Conservation (phyloP, 1,140 invertebrate genomes). For the Leptinotarsa texana region DNA sequence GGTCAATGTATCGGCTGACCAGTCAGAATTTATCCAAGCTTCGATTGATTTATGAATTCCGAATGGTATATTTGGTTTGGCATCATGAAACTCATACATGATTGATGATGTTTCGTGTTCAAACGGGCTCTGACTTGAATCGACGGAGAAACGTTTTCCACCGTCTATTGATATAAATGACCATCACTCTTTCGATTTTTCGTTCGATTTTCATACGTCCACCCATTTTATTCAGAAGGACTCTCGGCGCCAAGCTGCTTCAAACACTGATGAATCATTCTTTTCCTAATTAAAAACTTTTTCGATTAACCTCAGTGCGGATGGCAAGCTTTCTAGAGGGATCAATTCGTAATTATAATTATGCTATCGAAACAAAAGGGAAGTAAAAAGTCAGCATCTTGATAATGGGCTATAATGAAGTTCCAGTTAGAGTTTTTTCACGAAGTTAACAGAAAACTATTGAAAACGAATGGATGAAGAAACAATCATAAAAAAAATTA, state of each 20-base stretch:
- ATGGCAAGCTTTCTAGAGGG: neutral
- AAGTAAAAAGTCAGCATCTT: no score
- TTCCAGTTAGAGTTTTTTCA: no score
- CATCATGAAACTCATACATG: slow-evolving; percentile 18
- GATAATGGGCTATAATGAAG: no score
- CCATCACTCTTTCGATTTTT: neutral
- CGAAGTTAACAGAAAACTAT: no score
- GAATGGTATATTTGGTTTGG: slow-evolving; percentile 17
- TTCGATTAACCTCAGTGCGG: neutral
- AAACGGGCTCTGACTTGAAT: slow-evolving; percentile 7
- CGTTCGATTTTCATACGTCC: neutral
- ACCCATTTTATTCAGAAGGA: neutral
- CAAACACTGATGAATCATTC: neutral
- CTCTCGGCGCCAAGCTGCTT: neutral
- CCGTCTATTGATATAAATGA: slow-evolving; percentile 17
- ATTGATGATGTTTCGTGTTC: slow-evolving; percentile 13
- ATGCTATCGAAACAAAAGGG: no score
- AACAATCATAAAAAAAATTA: no score
- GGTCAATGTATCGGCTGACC: neutral
- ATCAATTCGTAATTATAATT: no score
- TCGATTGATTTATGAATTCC: slow-evolving; percentile 14
- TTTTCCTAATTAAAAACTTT: neutral
- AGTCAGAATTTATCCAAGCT: neutral
- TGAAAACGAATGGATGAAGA: no score
- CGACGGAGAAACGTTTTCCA: slow-evolving; percentile 9